These are phyloP conservation scores for Stegostoma tigrinum DNA, from an alignment of 2,113 vertebrate genomes.

Conservation along the genomic window DNA sequence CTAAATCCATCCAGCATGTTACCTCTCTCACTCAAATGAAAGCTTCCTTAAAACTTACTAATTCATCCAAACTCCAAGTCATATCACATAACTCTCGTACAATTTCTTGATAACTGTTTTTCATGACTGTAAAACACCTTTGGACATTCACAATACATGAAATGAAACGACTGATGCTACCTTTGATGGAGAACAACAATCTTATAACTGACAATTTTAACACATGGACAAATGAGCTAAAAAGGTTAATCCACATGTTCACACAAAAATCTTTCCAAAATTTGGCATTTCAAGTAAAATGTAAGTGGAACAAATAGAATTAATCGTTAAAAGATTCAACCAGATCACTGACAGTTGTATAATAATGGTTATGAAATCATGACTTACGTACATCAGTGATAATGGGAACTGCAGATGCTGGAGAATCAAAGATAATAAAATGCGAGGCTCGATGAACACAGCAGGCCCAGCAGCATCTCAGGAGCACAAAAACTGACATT, in stretches of 20 bases:
- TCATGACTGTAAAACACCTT: neutral
- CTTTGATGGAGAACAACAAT: neutral
- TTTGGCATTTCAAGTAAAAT: neutral
- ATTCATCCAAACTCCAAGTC: neutral
- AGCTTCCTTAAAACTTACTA: neutral
- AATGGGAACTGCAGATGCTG: no score
- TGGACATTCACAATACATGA: neutral
- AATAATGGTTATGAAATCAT: neutral
- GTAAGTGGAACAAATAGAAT: neutral
- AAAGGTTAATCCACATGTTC: neutral
- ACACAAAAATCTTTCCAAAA: neutral
- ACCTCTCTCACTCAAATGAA: neutral
- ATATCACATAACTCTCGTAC: neutral
- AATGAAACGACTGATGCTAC: neutral
- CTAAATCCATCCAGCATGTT: neutral
- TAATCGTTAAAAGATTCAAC: neutral
- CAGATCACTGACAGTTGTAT: neutral
- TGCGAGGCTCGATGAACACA: no score
- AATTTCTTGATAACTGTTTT: neutral
- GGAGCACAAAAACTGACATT: no score
- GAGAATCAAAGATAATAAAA: no score
- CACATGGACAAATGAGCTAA: neutral
- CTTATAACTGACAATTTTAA: neutral
- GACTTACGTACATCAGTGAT: no score
- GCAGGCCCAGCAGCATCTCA: no score